These are phyloP conservation scores for Sciaenops ocellatus DNA, from an alignment of 2,797 vertebrate species.

Conservation along the genomic window DNA sequence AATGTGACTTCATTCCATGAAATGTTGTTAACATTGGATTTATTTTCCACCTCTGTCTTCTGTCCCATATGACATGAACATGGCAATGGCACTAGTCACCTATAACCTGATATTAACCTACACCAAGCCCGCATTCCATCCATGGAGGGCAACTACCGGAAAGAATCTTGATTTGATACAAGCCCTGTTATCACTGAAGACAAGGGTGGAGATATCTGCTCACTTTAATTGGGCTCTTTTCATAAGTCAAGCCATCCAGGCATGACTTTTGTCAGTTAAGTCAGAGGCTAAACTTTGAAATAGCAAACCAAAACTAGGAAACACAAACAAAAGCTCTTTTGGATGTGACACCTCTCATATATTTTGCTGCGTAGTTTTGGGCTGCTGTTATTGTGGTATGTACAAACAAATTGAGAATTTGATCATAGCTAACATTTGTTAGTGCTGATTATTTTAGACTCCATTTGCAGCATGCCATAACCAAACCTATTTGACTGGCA, in stretches of 20 bases:
- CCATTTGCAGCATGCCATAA: not conserved
- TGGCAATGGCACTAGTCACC: not conserved
- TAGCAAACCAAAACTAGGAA: not conserved
- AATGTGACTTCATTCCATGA: too few species aligned
- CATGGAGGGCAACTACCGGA: not conserved
- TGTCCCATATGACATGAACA: not conserved
- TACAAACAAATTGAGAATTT: not conserved
- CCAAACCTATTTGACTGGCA: constrained; percentile 40
- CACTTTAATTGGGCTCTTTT: not conserved
- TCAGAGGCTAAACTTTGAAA: not conserved
- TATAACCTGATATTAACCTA: not conserved
- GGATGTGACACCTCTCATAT: not conserved
- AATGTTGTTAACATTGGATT: not conserved
- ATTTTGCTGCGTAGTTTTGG: too few species aligned
- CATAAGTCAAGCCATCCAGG: not conserved
- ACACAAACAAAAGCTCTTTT: not conserved
- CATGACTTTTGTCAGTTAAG: not conserved
- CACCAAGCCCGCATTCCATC: not conserved
- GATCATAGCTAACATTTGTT: not conserved
- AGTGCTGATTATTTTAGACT: not conserved
- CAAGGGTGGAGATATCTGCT: not conserved
- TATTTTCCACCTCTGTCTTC: not conserved
- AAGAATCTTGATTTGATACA: too few species aligned
- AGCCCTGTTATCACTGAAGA: not conserved
- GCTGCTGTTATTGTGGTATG: not conserved